phyloP scores from a whole-genome alignment of 2,113 vertebrate genomes.

The Bos taurus region DNA sequence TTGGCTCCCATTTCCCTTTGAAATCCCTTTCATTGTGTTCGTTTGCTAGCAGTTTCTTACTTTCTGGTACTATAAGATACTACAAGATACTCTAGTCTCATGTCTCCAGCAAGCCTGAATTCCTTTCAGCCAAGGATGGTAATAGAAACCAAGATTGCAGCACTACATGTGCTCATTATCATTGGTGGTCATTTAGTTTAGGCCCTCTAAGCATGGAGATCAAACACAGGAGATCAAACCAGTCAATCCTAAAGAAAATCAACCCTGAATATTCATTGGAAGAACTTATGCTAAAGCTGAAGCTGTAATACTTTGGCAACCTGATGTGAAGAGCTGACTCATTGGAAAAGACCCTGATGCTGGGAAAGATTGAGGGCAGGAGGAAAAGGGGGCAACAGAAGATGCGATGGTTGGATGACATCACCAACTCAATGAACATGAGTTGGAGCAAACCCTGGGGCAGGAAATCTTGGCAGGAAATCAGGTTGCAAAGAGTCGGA shows the following conservation, averaged over 20 bases:
- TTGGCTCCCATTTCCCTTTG: neutral
- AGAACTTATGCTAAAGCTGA: neutral
- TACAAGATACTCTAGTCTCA: neutral
- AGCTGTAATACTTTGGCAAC: neutral
- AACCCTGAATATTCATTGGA: neutral
- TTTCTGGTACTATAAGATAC: neutral
- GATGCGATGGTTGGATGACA: neutral
- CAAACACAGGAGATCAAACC: neutral
- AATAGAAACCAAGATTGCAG: neutral
- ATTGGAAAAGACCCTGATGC: neutral
- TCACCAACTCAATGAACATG: neutral
- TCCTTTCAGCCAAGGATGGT: neutral
- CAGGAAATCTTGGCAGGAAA: neutral
- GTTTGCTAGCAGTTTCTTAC: neutral
- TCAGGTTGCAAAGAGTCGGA: rapidly evolving
- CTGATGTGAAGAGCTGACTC: neutral
- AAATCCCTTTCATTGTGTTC: neutral
- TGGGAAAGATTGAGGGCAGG: neutral
- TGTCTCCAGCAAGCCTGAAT: neutral
- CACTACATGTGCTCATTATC: neutral
- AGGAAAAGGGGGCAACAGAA: neutral
- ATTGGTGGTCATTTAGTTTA: neutral
- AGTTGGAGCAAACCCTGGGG: neutral
- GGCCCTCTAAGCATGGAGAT: neutral
- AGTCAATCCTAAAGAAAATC: neutral